These are phyloP conservation scores for Aleadryas rufinucha DNA, from an alignment of 2,113 vertebrate species.

Conservation along the genomic window DNA sequence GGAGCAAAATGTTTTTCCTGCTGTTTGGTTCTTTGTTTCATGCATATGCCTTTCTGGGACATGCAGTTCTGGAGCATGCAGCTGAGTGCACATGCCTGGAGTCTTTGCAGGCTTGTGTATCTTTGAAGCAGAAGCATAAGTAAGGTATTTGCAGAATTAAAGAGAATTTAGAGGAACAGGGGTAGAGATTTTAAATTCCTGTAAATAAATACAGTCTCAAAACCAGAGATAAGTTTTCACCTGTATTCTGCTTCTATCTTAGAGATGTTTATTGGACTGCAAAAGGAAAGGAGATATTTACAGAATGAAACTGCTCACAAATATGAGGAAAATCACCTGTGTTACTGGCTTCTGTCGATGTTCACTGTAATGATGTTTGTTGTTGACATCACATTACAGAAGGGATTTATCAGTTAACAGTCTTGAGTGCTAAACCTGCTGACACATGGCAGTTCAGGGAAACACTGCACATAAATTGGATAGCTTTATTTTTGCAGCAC, in stretches of 20 bases:
- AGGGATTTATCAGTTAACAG: background rate
- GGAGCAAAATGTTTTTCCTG: background rate
- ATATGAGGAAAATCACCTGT: background rate
- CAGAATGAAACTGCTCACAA: background rate
- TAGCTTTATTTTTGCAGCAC: background rate
- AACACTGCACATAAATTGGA: background rate
- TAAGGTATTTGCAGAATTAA: background rate
- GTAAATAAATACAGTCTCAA: background rate
- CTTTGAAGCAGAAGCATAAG: background rate
- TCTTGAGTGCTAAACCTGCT: background rate
- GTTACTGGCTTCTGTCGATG: background rate
- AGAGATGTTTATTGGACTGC: background rate
- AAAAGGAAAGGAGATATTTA: background rate
- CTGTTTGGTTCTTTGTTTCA: background rate
- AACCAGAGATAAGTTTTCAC: background rate
- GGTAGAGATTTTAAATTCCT: background rate
- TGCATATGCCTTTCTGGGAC: slow-evolving; percentile 7
- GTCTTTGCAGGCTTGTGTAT: background rate
- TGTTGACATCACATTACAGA: background rate
- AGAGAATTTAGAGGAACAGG: background rate
- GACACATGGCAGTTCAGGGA: background rate
- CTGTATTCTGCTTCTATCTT: background rate
- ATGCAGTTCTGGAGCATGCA: background rate
- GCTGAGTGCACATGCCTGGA: background rate
- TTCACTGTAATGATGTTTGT: background rate